Base-by-base conservation (phyloP, 2,888 invertebrate genomes). In the Athalia circularis region DNA sequence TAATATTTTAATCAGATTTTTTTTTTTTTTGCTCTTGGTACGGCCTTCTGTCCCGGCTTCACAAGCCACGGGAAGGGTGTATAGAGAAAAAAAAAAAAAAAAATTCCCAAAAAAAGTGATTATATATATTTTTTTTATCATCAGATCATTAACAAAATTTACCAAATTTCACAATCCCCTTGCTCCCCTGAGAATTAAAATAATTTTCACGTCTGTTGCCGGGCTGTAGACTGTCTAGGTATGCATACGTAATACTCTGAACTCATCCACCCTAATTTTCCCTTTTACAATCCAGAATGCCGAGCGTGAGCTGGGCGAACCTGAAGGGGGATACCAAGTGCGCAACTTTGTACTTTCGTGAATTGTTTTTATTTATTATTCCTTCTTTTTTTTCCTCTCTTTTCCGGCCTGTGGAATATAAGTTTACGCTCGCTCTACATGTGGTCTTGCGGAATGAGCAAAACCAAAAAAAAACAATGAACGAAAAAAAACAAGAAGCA, bases 241-340 rank as follows among this genome's bases (percentile, higher is more conserved):
- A n/a, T 54, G 54, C n/a, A 54, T 54, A n/a, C 8, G 9, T 8
- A 54, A 54, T 8, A n/a, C n/a, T 68, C 29, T 43, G 52, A 52
- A 50, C 68, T 68, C 47, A 68, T 68, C 15, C 68, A 43, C 68
- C 68, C 68, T 68, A 68, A 68, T 54, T 68, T 68, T 54, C 52
- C 54, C 43, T 48, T 48, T 48, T 47, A n/a, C 47, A 48, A 48
- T 29, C 65, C 65, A 65, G 29, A 29, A 29, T 29, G 29, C 29
- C 29, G 29, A 6, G 3, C 61, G 61, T 13, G 61, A 61, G 61
- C 2, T 5, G 13, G 3, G 7, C 7, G 13, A n/a, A 6, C 13
- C 13, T 13, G 43, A n/a, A 68, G 54, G 54, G 52, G 47, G 68
- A 68, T 54, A 54, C 50, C n/a, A 54, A 68, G 52, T 68, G 52